Evolutionary conservation across 1,140 invertebrate genomes (phyloP), one percentile per base, ranked within the genome.

Genomic region (Drosophila melanica): DNA sequence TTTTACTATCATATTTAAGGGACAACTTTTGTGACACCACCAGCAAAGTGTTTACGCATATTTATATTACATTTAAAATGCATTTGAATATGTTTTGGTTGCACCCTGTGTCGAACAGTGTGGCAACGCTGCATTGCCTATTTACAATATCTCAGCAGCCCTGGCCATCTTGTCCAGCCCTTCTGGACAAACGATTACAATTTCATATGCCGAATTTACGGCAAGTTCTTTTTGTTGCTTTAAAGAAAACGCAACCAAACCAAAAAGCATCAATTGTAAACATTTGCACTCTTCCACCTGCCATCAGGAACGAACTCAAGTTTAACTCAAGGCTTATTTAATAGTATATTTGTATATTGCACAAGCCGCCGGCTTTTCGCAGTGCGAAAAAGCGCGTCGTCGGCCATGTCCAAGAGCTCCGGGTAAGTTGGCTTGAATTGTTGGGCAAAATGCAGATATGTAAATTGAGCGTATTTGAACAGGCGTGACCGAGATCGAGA

Each of bases 401-500:
- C 23, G 30, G 59, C 50, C 12, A 76, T 79, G 77, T 79, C 74
- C 50, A 79, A 79, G 48, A 65, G 51, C 37, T 76, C 77, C 37
- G 77, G 77, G 77, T 79, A 59, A 76, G 74, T 71, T 3, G 6
- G 3, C 10, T 35, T 12, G 6, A 12, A n/a, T n/a, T 18, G 30
- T 14, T 50, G 20, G 8, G 0, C 5, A 6, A 35, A 16, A 30
- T 30, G 27, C 0, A 23, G 11, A 27, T 54, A 23, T 73, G 23
- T 9, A 4, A 35, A 10, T 44, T 4, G 6, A 35, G 11, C 14
- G 10, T 23, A 10, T 35, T 10, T 10, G 9, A 41, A 50, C 23
- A 81, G 72, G 64, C 68, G 85, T 37, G 85, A 86, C 1, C 73
- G 85, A 18, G 89, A 90, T 0, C 66, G 80, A 5, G 80, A 90